Conservation (phyloP, 2,888 invertebrate species). For the Drosophila stalkeri region DNA sequence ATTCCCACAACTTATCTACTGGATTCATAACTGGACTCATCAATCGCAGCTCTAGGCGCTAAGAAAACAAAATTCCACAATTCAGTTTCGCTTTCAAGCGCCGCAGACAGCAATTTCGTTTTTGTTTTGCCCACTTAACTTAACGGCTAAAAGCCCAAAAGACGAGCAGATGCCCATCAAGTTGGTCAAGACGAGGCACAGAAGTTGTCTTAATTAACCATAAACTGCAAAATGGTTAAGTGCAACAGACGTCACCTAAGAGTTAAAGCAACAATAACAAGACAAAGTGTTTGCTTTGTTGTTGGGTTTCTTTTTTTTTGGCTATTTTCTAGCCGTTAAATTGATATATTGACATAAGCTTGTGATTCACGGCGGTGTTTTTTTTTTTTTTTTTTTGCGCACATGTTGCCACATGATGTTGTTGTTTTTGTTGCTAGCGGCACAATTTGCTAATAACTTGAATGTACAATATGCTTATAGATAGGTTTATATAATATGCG, state of each 20-base stretch:
- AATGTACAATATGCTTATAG: slow-evolving; percentile 51
- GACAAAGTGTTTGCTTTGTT: slow-evolving; percentile 66
- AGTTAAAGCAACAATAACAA: slow-evolving; percentile 34
- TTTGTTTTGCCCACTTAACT: slow-evolving; percentile 45
- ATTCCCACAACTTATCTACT: slow-evolving; percentile 3
- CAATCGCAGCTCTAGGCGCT: neutral
- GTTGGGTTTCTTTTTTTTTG: slow-evolving; percentile 14
- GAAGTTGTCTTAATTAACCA: slow-evolving; percentile 76
- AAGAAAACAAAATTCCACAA: slow-evolving; percentile 14
- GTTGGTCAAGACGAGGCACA: slow-evolving; percentile 58
- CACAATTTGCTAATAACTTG: slow-evolving; percentile 62
- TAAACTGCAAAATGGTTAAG: slow-evolving; percentile 64
- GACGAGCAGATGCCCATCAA: slow-evolving; percentile 42
- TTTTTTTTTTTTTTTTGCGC: slow-evolving; percentile 17
- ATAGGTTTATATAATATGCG: slow-evolving; percentile 64
- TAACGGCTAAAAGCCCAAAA: slow-evolving; percentile 14
- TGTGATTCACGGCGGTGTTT: slow-evolving; percentile 47
- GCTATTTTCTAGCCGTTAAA: slow-evolving; percentile 68
- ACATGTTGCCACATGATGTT: slow-evolving; percentile 44
- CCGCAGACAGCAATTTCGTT: slow-evolving; percentile 42
- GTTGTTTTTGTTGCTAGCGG: slow-evolving; percentile 27
- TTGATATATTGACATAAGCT: slow-evolving; percentile 76
- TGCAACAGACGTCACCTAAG: slow-evolving; percentile 66
- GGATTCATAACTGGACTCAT: slow-evolving; percentile 16
- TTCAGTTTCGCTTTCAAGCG: slow-evolving; percentile 61